These are phyloP conservation scores for Drosophila orena DNA, from an alignment of 1,140 invertebrate genomes.

Conservation along the genomic window DNA sequence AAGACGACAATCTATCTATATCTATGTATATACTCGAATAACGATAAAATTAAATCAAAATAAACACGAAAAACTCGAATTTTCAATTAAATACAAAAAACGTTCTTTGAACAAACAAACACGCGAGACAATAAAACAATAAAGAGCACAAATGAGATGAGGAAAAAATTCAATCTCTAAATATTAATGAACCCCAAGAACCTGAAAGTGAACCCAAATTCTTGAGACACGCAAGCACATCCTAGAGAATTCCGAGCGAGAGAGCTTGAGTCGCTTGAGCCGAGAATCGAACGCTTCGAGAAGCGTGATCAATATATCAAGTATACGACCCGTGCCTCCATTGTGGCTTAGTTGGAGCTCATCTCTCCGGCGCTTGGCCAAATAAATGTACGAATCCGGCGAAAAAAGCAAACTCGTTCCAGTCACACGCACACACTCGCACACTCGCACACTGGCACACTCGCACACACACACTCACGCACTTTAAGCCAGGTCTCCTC, in stretches of 20 bases:
- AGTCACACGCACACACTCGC: conserved; percentile 26
- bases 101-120: conserved; percentile 52
- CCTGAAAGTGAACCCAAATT: conserved; percentile 76
- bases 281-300: conserved; percentile 1
- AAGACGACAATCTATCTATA: conserved; percentile 28
- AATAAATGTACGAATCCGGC: conserved; percentile 73
- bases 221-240: conserved; percentile 67
- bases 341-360: conserved; percentile 48
- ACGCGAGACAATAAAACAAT: conserved; percentile 42
- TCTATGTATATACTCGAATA: conserved; percentile 64
- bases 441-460: no score
- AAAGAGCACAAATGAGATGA: conserved; percentile 35
- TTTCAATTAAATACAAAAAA: conserved; percentile 78
- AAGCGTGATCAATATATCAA: conserved; percentile 59
- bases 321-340: conserved; percentile 56
- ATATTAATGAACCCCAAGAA: conserved; percentile 67
- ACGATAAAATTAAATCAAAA: conserved; percentile 73
- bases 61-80: conserved; percentile 81
- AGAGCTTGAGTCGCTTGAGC: neutral
- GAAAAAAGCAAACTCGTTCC: conserved; percentile 58
- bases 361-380: conserved; percentile 70
- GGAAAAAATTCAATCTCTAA: conserved; percentile 64
- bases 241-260: conserved; percentile 23
- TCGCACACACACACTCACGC: conserved; percentile 37
- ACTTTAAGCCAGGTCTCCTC: conserved; percentile 52